Base-by-base conservation (phyloP, 2,888 invertebrate species). In the Drosophila mayaguana region DNA sequence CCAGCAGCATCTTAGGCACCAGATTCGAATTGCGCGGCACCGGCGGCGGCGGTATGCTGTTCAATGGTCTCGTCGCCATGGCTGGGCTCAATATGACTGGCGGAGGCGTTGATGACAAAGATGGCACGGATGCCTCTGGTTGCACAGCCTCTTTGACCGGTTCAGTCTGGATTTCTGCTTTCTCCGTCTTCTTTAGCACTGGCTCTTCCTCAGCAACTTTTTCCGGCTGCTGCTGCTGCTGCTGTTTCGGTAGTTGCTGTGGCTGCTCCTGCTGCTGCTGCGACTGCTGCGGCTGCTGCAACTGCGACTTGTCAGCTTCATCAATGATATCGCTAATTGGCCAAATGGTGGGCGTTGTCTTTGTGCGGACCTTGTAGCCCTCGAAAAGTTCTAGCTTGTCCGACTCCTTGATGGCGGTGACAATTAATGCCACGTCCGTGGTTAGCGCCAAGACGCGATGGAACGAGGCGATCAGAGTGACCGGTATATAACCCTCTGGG, bases 381-480 rank as follows among this genome's bases (percentile, higher is more conserved):
- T 94, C 94, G 34, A 95, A 94, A 64, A 98, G 93, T 93, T 98
- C 98, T 79, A 99, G 94, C 92, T 96, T 95, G 72, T 97, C 96
- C 6, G 98, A 98, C 85, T 96, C 96, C 71, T 95, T 94, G 70
- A 99, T 96, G 4, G 98, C 97, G 91, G 96, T 96, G 18, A 97
- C 94, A 78, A 99, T 96, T 70, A 98, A 94, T 75, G 95, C 94
- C 74, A 98, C 94, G 92, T 99, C 97, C 38, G 96, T 95, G 7
- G 98, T 98, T 79, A 99, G 94, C 57, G 96, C 95, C 83, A 97
- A 95, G 74, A 99, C 97, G 88, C 99, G 96, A 93, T 98, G 97
- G 94, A 99, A 99, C 20, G 98, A 98, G 65, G 98, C 98, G 78
- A 99, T 98, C 76, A 99, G 94, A 71, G 97, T 96, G 53, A 99